Evolutionary conservation across 2,113 vertebrate species (phyloP), one percentile per base, ranked within the genome.

Genomic region (Passer domesticus): DNA sequence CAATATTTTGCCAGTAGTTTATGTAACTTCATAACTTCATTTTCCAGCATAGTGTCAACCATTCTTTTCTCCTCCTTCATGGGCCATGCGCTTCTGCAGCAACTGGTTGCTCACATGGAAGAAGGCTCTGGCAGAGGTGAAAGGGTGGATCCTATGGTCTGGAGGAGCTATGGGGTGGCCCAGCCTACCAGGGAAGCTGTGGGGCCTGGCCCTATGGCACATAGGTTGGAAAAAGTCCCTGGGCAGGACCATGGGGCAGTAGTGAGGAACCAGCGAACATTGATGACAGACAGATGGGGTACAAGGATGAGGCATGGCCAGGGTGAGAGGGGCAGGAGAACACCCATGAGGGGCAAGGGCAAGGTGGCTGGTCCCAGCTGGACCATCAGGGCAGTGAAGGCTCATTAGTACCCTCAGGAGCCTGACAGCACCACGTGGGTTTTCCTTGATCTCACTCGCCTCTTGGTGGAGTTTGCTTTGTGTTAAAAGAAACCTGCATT

Each of bases 361-460:
- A 72, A 31, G 18, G 24, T 25, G 55, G 5, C 27, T 70, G 75
- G 35, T 58, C 20, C 15, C 59, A 66, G 15, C 2, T 78, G 19
- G 15, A 27, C 13, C 28, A 20, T 24, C 6, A 31, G 60, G 47
- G 22, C 35, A 76, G 3, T 30, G 44, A 64, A 74, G 15, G 28
- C 47, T 89, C 52, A 13, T 77, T 13, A 62, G 28, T 43, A 10
- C 30, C 28, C 35, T 87, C 24, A 52, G n/a, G 37, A 68, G 13
- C 37, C 20, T 68, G 49, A 46, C 2, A 44, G 35, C 14, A 25
- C 1, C 2, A 20, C 9, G 4, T 3, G 12, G 3, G 2, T 53
- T 92, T 85, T 39, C 27, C 19, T 67, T 72, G 28, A 3, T 23
- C 27, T 50, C 31, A 2, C 5, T 46, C 2, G 10, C 6, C 46